Evolutionary conservation across 1,140 invertebrate species (phyloP), one percentile per base, ranked within the genome.

Genomic region (Philopotamus ludificatus): DNA sequence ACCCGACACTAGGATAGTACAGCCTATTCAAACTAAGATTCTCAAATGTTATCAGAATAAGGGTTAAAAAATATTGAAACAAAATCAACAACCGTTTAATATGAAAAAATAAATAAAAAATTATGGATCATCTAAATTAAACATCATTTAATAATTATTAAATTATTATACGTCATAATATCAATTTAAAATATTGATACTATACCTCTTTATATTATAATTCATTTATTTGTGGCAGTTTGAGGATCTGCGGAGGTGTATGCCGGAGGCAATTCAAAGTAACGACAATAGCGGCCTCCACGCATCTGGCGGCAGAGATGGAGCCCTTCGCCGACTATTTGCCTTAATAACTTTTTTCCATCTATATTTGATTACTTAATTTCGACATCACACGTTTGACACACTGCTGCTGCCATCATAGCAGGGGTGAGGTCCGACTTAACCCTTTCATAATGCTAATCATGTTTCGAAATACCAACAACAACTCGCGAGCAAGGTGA

Each of bases 301-400:
- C 68, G 68, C 68, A 70, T 70, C 68, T 67, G 68, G 62, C 62
- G 62, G 61, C 44, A 61, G 50, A 67, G 44, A 34, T 34, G 28
- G 39, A 45, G 25, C 22, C 55, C 44, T 45, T 42, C 50, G 50
- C 15, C 61, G 50, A 60, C 63, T 65, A 53, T 62, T 70, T 57
- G 57, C 64, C 54, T 59, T 70, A 54, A 66, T 67, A 70, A 70
- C 68, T 70, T 70, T 70, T 64, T 65, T 65, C 64, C 66, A 34
- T 53, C 23, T 53, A 62, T 70, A 66, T 67, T 70, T 70, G 61
- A 70, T 70, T 66, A 61, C 68, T 70, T 63, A 49, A 70, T 70
- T 61, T 45, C 2, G 26, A 41, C 42, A 23, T 54, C 61, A 63
- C 28, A 44, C 55, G 28, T n/a, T 45, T 42, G 55, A 58, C 55